A percentile compares a stretch with the other conserved stretches of the same genome.
Conservation (phyloP, 2,113 vertebrate species). For the Leiothrix lutea region DNA sequence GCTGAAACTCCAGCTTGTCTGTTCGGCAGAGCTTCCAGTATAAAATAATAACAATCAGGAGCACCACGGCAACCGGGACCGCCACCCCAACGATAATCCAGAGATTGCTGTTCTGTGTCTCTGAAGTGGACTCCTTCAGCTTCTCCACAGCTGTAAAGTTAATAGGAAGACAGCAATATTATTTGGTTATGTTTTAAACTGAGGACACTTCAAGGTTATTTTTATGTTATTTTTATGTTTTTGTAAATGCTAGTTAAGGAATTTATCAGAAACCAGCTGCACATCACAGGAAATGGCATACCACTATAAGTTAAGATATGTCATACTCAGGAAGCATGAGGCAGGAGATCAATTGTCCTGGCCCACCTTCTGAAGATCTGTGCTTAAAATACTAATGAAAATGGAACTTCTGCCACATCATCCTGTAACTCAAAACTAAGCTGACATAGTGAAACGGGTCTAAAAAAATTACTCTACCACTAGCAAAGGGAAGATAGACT, state of each 20-base stretch:
- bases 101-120: slow-evolving; percentile 85
- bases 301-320: background rate
- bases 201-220: background rate
- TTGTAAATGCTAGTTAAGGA: background rate
- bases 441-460: background rate
- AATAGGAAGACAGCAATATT: background rate
- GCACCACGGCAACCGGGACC: slow-evolving; percentile 87
- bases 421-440: background rate
- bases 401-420: background rate
- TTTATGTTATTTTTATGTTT: background rate
- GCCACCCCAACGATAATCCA: slow-evolving; percentile 95
- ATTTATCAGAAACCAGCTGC: background rate
- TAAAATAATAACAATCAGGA: slow-evolving; percentile 89
- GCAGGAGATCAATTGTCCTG: background rate
- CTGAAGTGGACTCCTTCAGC: slow-evolving; percentile 70
- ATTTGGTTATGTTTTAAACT: background rate
- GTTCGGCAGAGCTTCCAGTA: slow-evolving; percentile 98
- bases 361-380: background rate
- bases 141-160: slow-evolving; percentile 85
- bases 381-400: background rate
- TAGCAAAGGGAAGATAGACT: background rate
- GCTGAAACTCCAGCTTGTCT: slow-evolving; percentile 97
- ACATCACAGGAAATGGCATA: background rate
- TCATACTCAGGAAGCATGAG: background rate
- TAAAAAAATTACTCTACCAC: background rate